Base-by-base conservation (phyloP, 2,113 vertebrate species). In the Ciconia stormi region DNA sequence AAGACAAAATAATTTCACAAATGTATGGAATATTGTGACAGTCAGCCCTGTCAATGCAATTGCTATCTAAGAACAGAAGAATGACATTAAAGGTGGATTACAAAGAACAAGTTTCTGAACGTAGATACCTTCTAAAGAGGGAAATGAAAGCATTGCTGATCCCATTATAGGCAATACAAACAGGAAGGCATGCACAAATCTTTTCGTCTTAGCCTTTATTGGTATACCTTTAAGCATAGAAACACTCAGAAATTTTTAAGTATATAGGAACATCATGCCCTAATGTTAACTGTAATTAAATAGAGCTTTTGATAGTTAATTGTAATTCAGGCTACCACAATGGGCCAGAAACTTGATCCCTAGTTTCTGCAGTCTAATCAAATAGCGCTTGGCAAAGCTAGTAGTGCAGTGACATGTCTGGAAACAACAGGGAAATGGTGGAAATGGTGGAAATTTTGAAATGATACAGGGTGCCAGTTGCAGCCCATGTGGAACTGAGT, bases 221-320 rank as follows among this genome's bases (percentile, higher is more conserved):
- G 63, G 1, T 34, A 62, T 15, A n/a, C 1, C 4, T 74, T 80
- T 15, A 83, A n/a, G 4, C 11, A 61, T 1, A 70, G 38, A 78
- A 87, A 69, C 0, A 0, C 13, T 71, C 38, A 15, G 13, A 78
- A 26, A 3, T 13, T 40, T 42, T 18, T 15, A 0, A 27, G 61
- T 38, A 7, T 6, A 22, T 38, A n/a, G 3, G 30, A 72, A 47
- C 6, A 38, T 21, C 18, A 29, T 10, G 8, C 11, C 10, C 13
- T 36, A n/a, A 29, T 4, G 12, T 56, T 67, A n/a, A 21, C 26
- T 26, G 2, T 19, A 21, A 26, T 53, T 71, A 84, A 78, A 52
- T 3, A 50, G 18, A 70, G 32, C 0, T 16, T 67, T 82, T n/a
- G 32, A 22, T 18, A 23, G 20, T 11, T n/a, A 29, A 59, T 55